Evolutionary conservation across 2,797 vertebrate species (phyloP).

Genomic region (Myotis planiceps): DNA sequence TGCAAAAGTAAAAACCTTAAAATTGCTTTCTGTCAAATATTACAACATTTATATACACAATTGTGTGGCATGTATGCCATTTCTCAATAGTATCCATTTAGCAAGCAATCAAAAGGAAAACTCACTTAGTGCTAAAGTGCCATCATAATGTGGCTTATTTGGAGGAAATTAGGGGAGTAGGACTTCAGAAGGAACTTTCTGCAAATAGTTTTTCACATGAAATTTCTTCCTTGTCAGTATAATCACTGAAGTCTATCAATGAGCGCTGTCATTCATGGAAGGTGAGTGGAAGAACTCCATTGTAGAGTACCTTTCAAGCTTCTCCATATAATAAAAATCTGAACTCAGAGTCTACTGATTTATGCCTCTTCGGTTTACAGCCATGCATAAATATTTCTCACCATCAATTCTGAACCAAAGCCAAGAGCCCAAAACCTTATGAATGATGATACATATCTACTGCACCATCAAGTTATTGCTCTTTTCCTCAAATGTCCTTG

Average conservation of each 20-base stretch:
- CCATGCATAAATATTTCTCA: background rate
- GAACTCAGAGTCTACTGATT: background rate
- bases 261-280: background rate
- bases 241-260: background rate
- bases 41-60: background rate
- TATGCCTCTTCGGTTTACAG: background rate
- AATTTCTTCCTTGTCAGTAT: background rate
- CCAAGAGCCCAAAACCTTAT: background rate
- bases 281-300: background rate
- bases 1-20: constrained; percentile 13
- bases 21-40: constrained; percentile 35
- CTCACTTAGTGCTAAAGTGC: background rate
- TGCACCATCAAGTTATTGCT: background rate
- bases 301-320: background rate
- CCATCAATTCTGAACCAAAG: background rate
- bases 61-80: background rate
- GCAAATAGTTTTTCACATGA: background rate
- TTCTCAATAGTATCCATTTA: constrained; percentile 40
- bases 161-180: background rate
- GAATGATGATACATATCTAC: background rate
- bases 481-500: background rate
- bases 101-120: constrained; percentile 52
- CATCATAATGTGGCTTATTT: background rate
- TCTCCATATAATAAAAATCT: constrained; percentile 1
- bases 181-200: background rate